Conservation (phyloP, 2,888 invertebrate genomes). For the Sclerodermus sp. region DNA sequence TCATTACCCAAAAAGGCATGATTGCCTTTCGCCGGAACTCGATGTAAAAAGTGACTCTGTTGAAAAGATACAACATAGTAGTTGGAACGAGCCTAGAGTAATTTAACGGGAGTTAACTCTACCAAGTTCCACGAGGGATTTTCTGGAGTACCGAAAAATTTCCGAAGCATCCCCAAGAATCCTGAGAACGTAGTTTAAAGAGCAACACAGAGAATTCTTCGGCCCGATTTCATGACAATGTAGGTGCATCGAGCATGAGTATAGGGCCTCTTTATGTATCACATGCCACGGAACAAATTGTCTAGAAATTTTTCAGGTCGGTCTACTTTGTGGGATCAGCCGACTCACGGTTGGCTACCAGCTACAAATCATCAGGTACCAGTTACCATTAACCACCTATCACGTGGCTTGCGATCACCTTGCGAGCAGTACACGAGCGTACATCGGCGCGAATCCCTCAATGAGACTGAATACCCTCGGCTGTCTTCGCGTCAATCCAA, state of each 20-base stretch:
- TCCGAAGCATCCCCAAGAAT: constrained; percentile 11
- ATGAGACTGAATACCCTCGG: not conserved
- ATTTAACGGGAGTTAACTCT: not conserved
- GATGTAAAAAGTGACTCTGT: constrained; percentile 7
- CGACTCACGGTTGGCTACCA: constrained; percentile 40
- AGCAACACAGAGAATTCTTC: no score
- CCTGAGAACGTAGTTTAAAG: no score
- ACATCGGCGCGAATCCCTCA: constrained; percentile 5
- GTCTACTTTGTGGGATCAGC: constrained; percentile 49
- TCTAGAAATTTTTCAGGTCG: constrained; percentile 45
- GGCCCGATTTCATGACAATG: no score
- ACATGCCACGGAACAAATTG: constrained; percentile 48
- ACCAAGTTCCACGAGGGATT: not conserved
- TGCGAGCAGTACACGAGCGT: not conserved
- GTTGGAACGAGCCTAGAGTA: no score
- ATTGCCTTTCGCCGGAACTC: constrained; percentile 6
- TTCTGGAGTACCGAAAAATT: not conserved
- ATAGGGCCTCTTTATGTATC: constrained; percentile 30
- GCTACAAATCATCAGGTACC: constrained; percentile 49
- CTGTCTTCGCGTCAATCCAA: constrained; percentile 10
- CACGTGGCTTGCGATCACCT: constrained; percentile 18
- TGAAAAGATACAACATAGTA: not conserved
- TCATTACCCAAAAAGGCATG: not conserved
- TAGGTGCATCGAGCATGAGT: constrained; percentile 22
- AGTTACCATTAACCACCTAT: constrained; percentile 49